Evolutionary conservation across 2,113 vertebrate genomes (phyloP), one percentile per base, ranked within the genome.

Genomic region (Capra hircus): DNA sequence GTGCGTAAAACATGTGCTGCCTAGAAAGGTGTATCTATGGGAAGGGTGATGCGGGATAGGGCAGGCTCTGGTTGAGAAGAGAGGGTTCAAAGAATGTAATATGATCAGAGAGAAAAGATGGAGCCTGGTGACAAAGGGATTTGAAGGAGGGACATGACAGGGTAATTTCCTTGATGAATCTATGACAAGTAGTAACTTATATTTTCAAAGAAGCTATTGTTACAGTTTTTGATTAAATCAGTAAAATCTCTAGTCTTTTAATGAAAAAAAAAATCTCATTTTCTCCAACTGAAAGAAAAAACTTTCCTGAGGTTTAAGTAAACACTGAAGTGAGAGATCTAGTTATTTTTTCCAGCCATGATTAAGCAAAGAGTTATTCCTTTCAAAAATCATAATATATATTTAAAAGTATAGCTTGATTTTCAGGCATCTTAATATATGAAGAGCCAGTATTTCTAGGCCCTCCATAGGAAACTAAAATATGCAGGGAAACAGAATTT

Each of bases 211-310:
- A 94, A 78, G 30, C 64, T 67, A 52, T 85, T 92, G 59, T 96
- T 94, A 59, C 30, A 94, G 57, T 92, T 94, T 97, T 81, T 95
- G 80, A 95, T 96, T 95, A 91, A 96, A 83, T 80, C 87, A 96
- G 71, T 43, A 92, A 93, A 94, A 77, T 93, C 83, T 87, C 33
- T 71, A 86, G 28, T 90, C 45, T 92, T 40, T 81, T 86, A 74
- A 93, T 55, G 15, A 97, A 95, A 57, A 88, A 45, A 78, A 84
- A 83, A 64, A 48, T 19, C 25, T 96, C 78, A 43, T 23, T 97
- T 94, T 93, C 48, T 81, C 21, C 71, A 78, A 45, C 15, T 88
- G 36, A 88, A 96, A 92, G 40, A 71, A 67, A 28, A 89, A 62
- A 8, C 9, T 74, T 96, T 71, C 19, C 62, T 55, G 11, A 45